These are phyloP conservation scores for Nipponacmea schrenckii DNA, from an alignment of 2,888 invertebrate genomes.

Conservation along the genomic window DNA sequence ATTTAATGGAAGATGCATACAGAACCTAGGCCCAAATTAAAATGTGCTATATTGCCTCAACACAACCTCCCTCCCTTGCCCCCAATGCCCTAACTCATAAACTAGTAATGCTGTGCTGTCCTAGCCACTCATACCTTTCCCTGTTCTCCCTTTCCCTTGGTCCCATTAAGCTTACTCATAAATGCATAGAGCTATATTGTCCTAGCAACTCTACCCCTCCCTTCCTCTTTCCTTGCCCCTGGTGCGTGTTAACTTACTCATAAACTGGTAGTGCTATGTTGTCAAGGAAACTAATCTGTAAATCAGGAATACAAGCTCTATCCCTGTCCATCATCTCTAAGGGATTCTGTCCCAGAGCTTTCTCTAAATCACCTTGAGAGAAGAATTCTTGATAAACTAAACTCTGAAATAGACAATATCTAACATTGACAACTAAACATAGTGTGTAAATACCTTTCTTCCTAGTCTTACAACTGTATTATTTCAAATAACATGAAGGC, in stretches of 20 bases:
- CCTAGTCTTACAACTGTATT: too few relatives aligned
- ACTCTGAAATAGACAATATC: constrained; percentile 70
- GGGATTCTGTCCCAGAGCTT: constrained; percentile 80
- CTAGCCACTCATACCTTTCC: too few relatives aligned
- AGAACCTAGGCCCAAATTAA: too few relatives aligned
- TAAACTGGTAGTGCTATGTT: constrained; percentile 73
- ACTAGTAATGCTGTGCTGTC: too few relatives aligned
- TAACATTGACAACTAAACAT: background rate
- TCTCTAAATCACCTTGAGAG: constrained; percentile 86
- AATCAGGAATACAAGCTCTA: constrained; percentile 82
- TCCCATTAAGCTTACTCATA: background rate
- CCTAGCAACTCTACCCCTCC: too few relatives aligned
- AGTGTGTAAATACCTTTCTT: too few relatives aligned
- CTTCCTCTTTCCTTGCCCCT: constrained; percentile 70
- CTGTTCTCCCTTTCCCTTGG: too few relatives aligned
- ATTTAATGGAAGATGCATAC: too few relatives aligned
- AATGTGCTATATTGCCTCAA: too few relatives aligned
- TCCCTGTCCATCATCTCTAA: constrained; percentile 84
- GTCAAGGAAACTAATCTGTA: constrained; percentile 81
- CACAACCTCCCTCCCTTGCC: too few relatives aligned
- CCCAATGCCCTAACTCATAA: background rate
- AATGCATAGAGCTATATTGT: too few relatives aligned
- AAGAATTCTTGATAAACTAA: constrained; percentile 86
- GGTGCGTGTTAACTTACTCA: constrained; percentile 61
- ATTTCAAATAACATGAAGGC: too few relatives aligned